Conservation (phyloP, 2,797 vertebrate species). For the Sebastes oblongus region DNA sequence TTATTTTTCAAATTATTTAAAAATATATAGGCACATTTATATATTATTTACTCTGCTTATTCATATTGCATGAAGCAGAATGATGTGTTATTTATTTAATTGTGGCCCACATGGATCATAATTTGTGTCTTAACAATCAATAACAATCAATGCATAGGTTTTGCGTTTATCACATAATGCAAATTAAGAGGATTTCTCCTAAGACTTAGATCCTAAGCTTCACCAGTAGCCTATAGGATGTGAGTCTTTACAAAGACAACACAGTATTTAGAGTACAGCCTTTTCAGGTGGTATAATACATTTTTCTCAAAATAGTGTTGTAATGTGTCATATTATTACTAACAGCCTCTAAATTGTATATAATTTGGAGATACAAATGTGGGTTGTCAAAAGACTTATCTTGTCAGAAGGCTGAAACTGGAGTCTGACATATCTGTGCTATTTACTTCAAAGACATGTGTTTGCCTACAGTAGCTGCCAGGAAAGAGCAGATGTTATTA, state of each 20-base stretch:
- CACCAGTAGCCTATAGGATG: background rate
- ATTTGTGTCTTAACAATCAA: background rate
- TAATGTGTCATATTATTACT: background rate
- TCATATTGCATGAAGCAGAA: background rate
- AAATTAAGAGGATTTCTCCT: background rate
- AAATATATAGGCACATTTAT: background rate
- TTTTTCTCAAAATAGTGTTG: background rate
- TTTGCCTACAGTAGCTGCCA: background rate
- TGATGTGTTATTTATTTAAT: background rate
- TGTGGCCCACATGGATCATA: background rate
- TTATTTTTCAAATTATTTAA: background rate
- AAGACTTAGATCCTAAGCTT: background rate
- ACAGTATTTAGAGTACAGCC: background rate
- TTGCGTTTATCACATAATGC: background rate
- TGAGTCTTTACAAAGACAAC: background rate
- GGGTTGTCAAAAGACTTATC: background rate
- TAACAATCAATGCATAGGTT: background rate
- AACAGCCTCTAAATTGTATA: background rate
- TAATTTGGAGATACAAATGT: background rate
- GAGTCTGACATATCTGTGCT: background rate
- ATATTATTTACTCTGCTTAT: background rate
- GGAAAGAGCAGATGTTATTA: conserved; percentile 8
- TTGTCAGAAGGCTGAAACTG: background rate
- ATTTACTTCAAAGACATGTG: conserved; percentile 20
- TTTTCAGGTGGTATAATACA: background rate